These are phyloP conservation scores for Eubucco bourcierii DNA, from an alignment of 2,113 vertebrate species.

Conservation along the genomic window DNA sequence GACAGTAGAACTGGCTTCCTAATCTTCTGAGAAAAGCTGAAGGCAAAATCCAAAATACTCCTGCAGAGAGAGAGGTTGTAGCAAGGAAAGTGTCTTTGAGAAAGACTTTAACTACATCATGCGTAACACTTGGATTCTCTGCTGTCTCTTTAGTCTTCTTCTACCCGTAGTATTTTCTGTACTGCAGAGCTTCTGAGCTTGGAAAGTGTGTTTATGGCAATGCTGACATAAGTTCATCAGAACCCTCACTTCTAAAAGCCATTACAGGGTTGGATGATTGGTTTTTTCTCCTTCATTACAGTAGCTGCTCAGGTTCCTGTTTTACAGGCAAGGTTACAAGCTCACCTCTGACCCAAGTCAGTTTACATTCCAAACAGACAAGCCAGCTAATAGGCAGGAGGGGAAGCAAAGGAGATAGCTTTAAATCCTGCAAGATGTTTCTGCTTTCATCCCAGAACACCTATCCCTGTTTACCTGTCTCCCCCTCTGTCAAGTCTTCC, in stretches of 20 bases:
- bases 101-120: not conserved
- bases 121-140: not conserved
- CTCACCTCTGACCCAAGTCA: slow-evolving; percentile 27
- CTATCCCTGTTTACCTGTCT: not conserved
- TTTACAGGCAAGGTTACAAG: not conserved
- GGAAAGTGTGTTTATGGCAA: not conserved
- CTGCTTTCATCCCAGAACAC: not conserved
- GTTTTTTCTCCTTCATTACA: not conserved
- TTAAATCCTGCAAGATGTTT: not conserved
- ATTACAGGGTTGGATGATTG: too few relatives aligned
- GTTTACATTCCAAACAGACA: slow-evolving; percentile 47
- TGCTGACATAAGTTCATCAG: not conserved
- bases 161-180: fast-evolving
- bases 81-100: not conserved
- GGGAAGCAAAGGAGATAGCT: not conserved
- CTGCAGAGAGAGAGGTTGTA: not conserved
- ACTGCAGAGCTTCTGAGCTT: not conserved
- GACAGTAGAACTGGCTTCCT: not conserved
- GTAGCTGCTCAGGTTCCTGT: not conserved
- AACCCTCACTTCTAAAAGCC: not conserved
- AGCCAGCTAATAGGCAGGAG: slow-evolving; percentile 21
- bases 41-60: not conserved
- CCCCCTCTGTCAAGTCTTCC: not conserved
- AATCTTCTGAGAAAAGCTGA: not conserved
- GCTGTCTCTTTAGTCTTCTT: not conserved